Base-by-base conservation (phyloP, 2,888 invertebrate species). In the Mechanitis messenoides region DNA sequence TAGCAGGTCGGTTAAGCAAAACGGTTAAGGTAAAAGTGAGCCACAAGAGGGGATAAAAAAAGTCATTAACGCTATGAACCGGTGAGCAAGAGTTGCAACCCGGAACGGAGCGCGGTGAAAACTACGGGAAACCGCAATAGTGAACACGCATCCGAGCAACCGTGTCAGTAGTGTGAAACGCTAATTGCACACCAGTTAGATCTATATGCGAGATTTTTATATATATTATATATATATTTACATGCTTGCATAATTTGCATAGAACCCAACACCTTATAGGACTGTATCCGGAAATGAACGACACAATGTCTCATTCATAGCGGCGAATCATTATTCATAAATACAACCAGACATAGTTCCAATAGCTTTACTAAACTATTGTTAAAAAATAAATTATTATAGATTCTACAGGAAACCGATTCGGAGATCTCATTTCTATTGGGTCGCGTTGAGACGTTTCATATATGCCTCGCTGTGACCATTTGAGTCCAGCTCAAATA, bases 161-260 rank as follows among this genome's bases (percentile, higher is more conserved):
- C 88, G 88, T 90, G 90, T 90, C 88, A 90, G 86, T 89, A 87
- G 90, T 87, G 88, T 87, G 85, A 87, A 87, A 86, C 84, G 82
- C 83, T 88, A 88, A 87, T 88, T 87, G 83, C 85, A 76, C 73
- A 79, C 79, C 76, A 83, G 78, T 80, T 77, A 80, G 79, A 71
- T 64, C 72, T 76, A 77, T 77, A 74, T 56, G 61, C 59, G 54
- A 59, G 59, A 62, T 67, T 64, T 63, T 64, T 62, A 31, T n/a
- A 42, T 11, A 42, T 42, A 9, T 42, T 7, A 6, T 38, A 38
- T 42, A 9, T 42, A 9, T 42, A 42, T 42, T 42, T 42, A 42
- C 42, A 42, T 9, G 7, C 1, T 42, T 3, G 2, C 7, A 9
- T 7, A 9, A 1, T 42, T 42, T 9, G 6, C 9, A 42, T 11